phyloP scores from a whole-genome alignment of 2,888 invertebrate species.

The Belgica antarctica region DNA sequence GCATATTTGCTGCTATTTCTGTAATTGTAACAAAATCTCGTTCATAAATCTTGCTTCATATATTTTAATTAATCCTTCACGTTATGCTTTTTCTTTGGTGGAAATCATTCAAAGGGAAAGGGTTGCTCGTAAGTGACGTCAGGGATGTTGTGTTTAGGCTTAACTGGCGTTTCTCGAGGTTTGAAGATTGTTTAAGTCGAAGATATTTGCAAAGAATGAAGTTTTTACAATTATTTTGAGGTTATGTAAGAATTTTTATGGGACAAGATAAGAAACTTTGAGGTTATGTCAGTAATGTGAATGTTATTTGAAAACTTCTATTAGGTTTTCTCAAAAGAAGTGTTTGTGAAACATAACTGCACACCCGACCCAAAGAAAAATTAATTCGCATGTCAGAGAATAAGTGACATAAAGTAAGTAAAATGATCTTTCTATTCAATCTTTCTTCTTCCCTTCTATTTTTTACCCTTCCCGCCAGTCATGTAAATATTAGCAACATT shows the following conservation, averaged over 20 bases:
- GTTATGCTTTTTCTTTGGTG: neutral
- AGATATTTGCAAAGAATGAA: too few species aligned
- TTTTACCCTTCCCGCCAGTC: slow-evolving; percentile 10
- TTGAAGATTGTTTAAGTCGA: too few species aligned
- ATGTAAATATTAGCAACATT: slow-evolving; percentile 14
- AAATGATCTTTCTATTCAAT: slow-evolving; percentile 14
- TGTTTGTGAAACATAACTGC: neutral
- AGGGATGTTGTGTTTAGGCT: too few species aligned
- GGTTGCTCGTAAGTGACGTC: too few species aligned
- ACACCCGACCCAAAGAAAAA: neutral
- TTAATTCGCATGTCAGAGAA: too few species aligned
- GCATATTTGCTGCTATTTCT: neutral
- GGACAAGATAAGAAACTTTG: too few species aligned
- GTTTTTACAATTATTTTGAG: too few species aligned
- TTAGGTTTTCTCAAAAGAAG: too few species aligned
- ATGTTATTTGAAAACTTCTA: too few species aligned
- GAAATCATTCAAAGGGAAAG: neutral
- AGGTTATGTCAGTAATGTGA: too few species aligned
- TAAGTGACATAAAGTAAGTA: slow-evolving; percentile 8
- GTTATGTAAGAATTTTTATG: too few species aligned
- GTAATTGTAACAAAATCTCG: slow-evolving; percentile 12
- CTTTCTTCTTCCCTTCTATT: neutral
- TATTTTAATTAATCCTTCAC: slow-evolving; percentile 31
- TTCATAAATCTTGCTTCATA: slow-evolving; percentile 39
- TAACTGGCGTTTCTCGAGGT: too few species aligned